Base-by-base conservation (phyloP, 1,140 invertebrate genomes). In the Zaprionus kolodkinae region DNA sequence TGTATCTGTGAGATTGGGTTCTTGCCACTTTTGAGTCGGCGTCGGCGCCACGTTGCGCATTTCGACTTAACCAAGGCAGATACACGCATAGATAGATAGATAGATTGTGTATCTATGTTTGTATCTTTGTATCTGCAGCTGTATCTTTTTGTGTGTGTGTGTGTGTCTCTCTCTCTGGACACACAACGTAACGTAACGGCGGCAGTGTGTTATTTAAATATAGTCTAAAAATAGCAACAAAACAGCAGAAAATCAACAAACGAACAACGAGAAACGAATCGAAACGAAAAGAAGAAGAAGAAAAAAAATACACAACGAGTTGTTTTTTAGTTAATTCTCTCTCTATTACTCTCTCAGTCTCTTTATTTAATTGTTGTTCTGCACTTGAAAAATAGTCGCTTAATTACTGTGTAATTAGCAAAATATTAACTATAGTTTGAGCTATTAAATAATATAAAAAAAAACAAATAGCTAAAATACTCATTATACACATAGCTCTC, bases 141-240 rank as follows among this genome's bases (percentile, higher is more conserved):
- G 25, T 50, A 50, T 25, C 52, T 27, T 13, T 55, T 27, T 52
- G 21, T 52, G 21, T 54, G 10, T 12, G 11, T 30, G 13, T 10
- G 11, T 33, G 10, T 59, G 3, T 59, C 6, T 59, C 6, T 59
- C 33, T 57, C 10, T 36, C 27, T 57, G 33, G 55, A 33, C n/a
- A n/a, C n/a, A n/a, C n/a, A n/a, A n/a, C 43, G 25, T 52, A 55
- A 50, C 59, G 59, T 61, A 61, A 78, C 52, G 61, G 55, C 45
- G 74, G 71, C 80, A 82, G 56, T 36, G 59, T 25, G 59, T 25
- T 50, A 71, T 60, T 71, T 64, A 71, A 75, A 75, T 75, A 45
- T 75, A 43, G 72, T 33, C 82, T 88, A 88, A 77, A 88, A 77
- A 81, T 86, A 87, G 86, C 69, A 55, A 64, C 52, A 68, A 64